phyloP scores from a whole-genome alignment of 2,888 invertebrate genomes.

The Cerceris ruficornis region DNA sequence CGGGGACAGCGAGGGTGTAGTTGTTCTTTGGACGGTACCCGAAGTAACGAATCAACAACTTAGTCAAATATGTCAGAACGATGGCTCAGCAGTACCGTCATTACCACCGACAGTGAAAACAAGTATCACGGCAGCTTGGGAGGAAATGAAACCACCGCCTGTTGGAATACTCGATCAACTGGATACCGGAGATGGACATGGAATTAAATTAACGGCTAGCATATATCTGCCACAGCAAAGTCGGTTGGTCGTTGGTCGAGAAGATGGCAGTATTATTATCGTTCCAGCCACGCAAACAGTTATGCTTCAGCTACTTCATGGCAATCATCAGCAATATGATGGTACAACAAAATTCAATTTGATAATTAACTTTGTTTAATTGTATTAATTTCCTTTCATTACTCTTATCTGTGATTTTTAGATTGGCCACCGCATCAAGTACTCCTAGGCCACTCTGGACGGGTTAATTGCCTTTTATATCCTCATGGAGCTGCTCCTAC shows the following conservation, averaged over 20 bases:
- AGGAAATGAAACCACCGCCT: constrained; percentile 92
- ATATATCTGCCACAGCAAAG: constrained; percentile 97
- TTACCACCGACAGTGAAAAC: constrained; percentile 91
- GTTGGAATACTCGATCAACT: constrained; percentile 96
- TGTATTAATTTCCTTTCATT: constrained; percentile 1
- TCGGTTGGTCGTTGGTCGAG: constrained; percentile 95
- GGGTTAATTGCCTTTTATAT: constrained; percentile 97
- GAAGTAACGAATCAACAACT: constrained; percentile 88
- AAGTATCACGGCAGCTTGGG: constrained; percentile 94
- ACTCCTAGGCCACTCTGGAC: constrained; percentile 93
- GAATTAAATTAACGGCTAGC: constrained; percentile 94
- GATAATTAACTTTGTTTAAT: neutral
- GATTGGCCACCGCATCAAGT: constrained; percentile 96
- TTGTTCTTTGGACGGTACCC: constrained; percentile 95
- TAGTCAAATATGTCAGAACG: constrained; percentile 85
- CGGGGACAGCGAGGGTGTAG: constrained; percentile 95
- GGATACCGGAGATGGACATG: constrained; percentile 87
- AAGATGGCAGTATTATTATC: constrained; percentile 97
- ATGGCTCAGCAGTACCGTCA: constrained; percentile 82
- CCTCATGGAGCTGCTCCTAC: constrained; percentile 95
- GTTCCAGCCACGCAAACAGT: constrained; percentile 98
- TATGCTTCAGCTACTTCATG: constrained; percentile 94
- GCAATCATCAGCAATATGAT: constrained; percentile 91
- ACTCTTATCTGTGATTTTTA: constrained; percentile 69
- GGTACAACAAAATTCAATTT: constrained; percentile 81